These are phyloP conservation scores for Eubasilissa regina DNA, from an alignment of 1,140 invertebrate species.

Conservation along the genomic window DNA sequence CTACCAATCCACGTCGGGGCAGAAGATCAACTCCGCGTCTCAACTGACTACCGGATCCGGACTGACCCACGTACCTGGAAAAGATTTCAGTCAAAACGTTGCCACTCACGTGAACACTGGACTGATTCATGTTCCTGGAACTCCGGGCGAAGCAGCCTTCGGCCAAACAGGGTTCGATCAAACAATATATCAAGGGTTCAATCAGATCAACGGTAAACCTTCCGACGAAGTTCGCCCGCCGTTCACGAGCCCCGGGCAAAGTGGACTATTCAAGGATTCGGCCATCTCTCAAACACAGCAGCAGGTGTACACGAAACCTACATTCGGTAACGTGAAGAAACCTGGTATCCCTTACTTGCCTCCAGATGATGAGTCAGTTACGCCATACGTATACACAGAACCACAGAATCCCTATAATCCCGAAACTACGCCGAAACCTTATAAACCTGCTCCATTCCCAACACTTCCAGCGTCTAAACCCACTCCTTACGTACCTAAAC, in stretches of 20 bases:
- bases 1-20: background rate
- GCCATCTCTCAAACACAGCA: constrained; percentile 65
- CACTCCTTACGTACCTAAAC: constrained; percentile 56
- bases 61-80: constrained; percentile 39
- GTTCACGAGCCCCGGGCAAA: constrained; percentile 58
- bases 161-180: constrained; percentile 13
- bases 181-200: constrained; percentile 50
- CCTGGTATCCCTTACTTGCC: constrained; percentile 70
- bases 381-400: constrained; percentile 32
- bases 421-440: constrained; percentile 29
- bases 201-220: constrained; percentile 17
- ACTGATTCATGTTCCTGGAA: background rate
- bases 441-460: constrained; percentile 17
- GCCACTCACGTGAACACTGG: background rate
- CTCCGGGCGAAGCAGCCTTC: background rate
- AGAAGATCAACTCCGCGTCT: constrained; percentile 4
- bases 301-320: constrained; percentile 54
- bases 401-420: constrained; percentile 30
- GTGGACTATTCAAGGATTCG: constrained; percentile 59
- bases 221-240: constrained; percentile 9
- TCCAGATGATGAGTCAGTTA: constrained; percentile 59
- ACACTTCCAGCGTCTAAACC: constrained; percentile 51
- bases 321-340: constrained; percentile 61
- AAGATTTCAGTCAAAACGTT: too few species aligned
- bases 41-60: constrained; percentile 14